Base-by-base conservation (phyloP, 1,140 invertebrate genomes). In the Drosophila sproati region DNA sequence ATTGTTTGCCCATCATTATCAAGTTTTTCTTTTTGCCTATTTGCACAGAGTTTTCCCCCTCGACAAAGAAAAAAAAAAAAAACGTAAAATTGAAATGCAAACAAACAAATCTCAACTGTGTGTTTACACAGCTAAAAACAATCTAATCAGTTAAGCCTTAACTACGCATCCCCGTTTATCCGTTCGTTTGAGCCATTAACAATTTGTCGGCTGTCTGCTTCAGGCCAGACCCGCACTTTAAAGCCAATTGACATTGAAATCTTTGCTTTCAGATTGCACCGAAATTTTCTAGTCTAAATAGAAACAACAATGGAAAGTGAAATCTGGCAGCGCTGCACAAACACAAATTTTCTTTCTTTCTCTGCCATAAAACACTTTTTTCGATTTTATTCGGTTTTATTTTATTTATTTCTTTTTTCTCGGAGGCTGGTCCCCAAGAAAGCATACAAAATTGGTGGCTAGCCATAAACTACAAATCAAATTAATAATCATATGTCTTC, bases 181-280 rank as follows among this genome's bases (percentile, higher is more conserved):
- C n/a, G 39, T n/a, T 20, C 20, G 3, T 43, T 43, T 43, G 29
- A 41, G 20, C 7, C 39, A 37, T 12, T 20, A 34, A 10, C 57
- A 60, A 47, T 47, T 32, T 59, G 29, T 5, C 54, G 56, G 10
- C 39, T 12, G 55, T 39, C 52, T 52, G 55, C 37, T 52, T 45
- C 4, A 31, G 54, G 37, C 37, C 54, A 52, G 37, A 41, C 37
- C 62, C 28, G 41, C 31, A 34, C 62, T 51, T 72, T 55, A 56
- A 74, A 69, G 70, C 69, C 20, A 20, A 64, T 75, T 86, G 82
- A 86, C 82, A 86, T 86, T 86, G 82, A 86, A 86, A 80, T 78
- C 55, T 77, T 69, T 47, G 45, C 35, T 47, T 45, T 41, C 2
- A 72, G 64, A 72, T 61, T 73, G 71, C 71, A 29, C 28, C 63